These are phyloP conservation scores for Malacoraja senta DNA, from an alignment of 2,797 vertebrate species.

Conservation along the genomic window DNA sequence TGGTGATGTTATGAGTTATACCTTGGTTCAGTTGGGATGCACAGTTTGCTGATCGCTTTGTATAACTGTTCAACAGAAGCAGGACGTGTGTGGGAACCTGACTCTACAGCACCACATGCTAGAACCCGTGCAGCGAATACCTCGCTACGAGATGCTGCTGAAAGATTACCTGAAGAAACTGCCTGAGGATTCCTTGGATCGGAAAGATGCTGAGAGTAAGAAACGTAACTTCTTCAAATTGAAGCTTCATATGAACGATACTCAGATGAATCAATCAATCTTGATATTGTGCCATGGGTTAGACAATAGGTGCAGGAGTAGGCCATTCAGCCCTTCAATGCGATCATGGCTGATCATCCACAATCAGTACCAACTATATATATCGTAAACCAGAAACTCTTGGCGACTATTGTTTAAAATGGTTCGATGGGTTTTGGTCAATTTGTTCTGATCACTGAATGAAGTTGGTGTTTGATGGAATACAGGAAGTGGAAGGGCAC, in stretches of 20 bases:
- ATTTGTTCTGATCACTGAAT: neutral
- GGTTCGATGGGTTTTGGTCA: neutral
- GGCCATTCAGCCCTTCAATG: too few species aligned
- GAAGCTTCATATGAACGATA: too few species aligned
- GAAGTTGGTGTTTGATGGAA: neutral
- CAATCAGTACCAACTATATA: neutral
- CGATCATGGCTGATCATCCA: too few species aligned
- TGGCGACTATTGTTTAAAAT: neutral
- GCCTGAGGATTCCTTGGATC: constrained; percentile 73
- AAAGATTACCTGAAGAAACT: constrained; percentile 95
- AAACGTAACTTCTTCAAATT: constrained; percentile 2
- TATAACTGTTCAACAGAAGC: constrained; percentile 62
- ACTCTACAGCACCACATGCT: constrained; percentile 97
- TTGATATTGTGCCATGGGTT: too few species aligned
- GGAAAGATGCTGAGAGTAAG: constrained; percentile 87
- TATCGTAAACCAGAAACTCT: neutral
- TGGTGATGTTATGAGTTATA: neutral
- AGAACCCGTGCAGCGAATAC: constrained; percentile 91
- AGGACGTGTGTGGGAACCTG: constrained; percentile 88
- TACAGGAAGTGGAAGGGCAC: neutral
- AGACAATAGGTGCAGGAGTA: too few species aligned
- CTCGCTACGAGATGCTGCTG: constrained; percentile 86
- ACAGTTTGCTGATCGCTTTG: constrained; percentile 13
- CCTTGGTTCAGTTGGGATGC: neutral
- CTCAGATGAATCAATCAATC: too few species aligned